Evolutionary conservation across 2,113 vertebrate genomes (phyloP).

Genomic region (Cygnus buccinator): DNA sequence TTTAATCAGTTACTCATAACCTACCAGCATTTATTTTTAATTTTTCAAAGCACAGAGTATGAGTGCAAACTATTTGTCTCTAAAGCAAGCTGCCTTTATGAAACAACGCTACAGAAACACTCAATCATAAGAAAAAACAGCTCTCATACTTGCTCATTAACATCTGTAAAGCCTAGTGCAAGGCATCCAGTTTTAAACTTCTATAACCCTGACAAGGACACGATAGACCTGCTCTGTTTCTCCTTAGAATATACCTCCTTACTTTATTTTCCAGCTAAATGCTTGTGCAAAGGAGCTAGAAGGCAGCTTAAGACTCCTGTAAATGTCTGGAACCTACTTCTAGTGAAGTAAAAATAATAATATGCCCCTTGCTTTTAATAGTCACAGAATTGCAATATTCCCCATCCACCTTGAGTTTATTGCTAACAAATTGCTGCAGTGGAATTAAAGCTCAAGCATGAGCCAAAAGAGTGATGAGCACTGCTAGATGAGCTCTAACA

Average conservation of each 20-base stretch:
- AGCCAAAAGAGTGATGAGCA: background rate
- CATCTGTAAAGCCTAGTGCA: background rate
- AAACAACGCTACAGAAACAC: background rate
- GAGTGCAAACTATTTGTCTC: background rate
- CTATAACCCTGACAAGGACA: background rate
- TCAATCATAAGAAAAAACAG: background rate
- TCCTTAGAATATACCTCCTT: background rate
- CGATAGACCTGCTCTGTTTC: background rate
- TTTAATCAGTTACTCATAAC: background rate
- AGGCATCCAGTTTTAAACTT: background rate
- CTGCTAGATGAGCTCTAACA: background rate
- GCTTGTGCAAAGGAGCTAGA: background rate
- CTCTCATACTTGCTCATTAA: background rate
- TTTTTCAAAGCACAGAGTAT: background rate
- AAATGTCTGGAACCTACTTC: background rate
- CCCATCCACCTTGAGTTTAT: background rate
- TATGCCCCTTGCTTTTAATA: background rate
- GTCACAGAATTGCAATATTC: background rate
- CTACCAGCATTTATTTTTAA: background rate
- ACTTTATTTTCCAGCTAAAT: background rate
- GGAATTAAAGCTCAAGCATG: background rate
- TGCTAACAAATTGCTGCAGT: background rate
- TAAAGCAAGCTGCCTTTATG: background rate
- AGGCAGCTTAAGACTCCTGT: background rate
- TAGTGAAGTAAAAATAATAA: background rate